A percentile compares a stretch with the other conserved stretches of the same genome.
phyloP scores from a whole-genome alignment of 2,113 vertebrate genomes.

The Nymphicus hollandicus region DNA sequence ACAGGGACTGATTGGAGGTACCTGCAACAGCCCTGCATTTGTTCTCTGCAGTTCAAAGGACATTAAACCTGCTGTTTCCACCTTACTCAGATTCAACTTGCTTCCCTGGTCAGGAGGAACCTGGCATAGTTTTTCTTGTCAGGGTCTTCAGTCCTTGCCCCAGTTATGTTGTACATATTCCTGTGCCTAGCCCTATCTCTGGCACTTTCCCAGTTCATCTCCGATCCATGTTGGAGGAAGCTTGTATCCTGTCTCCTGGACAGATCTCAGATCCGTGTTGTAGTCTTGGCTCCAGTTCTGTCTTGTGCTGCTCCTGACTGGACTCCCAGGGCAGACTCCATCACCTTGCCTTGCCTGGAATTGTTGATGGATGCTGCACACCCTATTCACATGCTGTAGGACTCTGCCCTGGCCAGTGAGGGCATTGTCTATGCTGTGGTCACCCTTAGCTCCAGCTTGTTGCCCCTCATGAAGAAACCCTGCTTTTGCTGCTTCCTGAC shows the following conservation, averaged over 20 bases:
- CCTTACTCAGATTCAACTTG: background rate
- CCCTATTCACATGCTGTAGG: background rate
- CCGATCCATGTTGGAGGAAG: background rate
- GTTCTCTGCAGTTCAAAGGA: background rate
- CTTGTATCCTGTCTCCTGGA: background rate
- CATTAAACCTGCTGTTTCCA: background rate
- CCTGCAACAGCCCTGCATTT: background rate
- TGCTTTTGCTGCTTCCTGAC: background rate
- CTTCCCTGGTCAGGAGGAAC: background rate
- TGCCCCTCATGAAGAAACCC: background rate
- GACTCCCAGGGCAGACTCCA: background rate
- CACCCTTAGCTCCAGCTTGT: background rate
- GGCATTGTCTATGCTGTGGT: background rate
- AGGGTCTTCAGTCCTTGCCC: background rate
- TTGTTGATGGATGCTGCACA: background rate
- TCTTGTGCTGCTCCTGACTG: background rate
- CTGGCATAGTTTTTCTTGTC: background rate
- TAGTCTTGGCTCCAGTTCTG: background rate
- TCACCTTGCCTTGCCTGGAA: background rate
- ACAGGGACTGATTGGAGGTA: background rate
- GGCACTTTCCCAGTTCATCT: background rate
- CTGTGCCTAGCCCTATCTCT: background rate
- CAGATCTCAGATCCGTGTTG: background rate
- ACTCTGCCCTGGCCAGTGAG: background rate
- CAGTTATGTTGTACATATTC: background rate